A percentile compares a stretch with the other conserved stretches of the same genome.
These are phyloP conservation scores for Enteromius viviparus DNA, from an alignment of 2,797 vertebrate genomes.

Conservation along the genomic window DNA sequence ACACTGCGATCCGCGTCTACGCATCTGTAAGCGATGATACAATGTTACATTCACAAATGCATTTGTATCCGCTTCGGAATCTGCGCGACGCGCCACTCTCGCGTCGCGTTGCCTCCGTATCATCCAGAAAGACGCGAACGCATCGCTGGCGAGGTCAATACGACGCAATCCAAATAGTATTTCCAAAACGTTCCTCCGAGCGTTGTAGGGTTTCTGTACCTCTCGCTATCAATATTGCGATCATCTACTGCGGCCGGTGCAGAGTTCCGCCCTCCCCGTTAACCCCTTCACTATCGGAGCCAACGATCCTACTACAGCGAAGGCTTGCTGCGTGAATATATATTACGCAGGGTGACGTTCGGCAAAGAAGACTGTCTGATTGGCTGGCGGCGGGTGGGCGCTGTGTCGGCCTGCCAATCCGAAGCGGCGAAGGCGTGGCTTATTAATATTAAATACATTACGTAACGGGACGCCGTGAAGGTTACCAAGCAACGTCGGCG, in stretches of 20 bases:
- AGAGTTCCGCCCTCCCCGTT: conserved; percentile 58
- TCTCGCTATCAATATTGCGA: conserved; percentile 34
- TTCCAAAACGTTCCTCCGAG: background rate
- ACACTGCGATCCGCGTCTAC: conserved; percentile 60
- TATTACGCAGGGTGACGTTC: background rate
- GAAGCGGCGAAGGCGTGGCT: background rate
- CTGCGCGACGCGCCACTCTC: background rate
- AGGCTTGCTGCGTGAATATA: background rate
- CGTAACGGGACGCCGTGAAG: background rate
- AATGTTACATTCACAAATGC: conserved; percentile 1
- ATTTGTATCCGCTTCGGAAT: conserved; percentile 1
- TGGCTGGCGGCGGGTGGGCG: background rate
- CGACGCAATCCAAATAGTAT: background rate
- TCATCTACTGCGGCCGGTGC: conserved; percentile 45
- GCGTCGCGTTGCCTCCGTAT: conserved; percentile 14
- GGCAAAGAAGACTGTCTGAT: background rate
- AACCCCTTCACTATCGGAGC: conserved; percentile 59
- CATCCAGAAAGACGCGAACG: background rate
- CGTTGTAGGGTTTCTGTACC: background rate
- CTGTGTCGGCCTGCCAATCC: background rate
- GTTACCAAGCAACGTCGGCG: background rate
- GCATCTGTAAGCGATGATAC: conserved; percentile 58
- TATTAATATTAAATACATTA: background rate
- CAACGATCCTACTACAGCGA: background rate
- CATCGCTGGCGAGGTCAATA: background rate